Conservation (phyloP, 2,113 vertebrate species). For the Ramphastos sulfuratus region DNA sequence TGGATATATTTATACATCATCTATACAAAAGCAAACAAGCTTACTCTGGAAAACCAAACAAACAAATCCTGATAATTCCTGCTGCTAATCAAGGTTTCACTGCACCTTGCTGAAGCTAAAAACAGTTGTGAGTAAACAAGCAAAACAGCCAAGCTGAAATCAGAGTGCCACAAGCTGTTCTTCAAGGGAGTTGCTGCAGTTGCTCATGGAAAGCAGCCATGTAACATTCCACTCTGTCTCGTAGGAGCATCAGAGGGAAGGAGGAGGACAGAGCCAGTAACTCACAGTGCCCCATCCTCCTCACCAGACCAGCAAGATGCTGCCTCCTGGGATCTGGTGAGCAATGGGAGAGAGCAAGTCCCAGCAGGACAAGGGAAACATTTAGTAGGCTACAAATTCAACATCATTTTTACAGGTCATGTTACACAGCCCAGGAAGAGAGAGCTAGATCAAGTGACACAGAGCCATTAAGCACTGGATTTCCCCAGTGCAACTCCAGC, state of each 20-base stretch:
- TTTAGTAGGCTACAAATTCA: background rate
- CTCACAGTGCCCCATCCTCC: background rate
- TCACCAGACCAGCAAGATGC: background rate
- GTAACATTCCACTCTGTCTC: background rate
- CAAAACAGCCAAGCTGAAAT: background rate
- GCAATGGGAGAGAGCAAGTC: background rate
- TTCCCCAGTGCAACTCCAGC: slow-evolving; percentile 18
- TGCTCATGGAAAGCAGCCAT: background rate
- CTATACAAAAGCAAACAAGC: background rate
- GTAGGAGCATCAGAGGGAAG: background rate
- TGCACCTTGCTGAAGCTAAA: background rate
- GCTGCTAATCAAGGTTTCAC: background rate
- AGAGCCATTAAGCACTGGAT: slow-evolving; percentile 11
- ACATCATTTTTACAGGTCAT: background rate
- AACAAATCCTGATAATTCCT: slow-evolving; percentile 34
- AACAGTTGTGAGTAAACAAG: background rate
- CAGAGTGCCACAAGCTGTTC: background rate
- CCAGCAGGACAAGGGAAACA: background rate
- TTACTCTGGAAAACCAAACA: background rate
- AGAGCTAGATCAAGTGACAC: background rate
- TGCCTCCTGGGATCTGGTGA: background rate
- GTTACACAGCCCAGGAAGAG: background rate
- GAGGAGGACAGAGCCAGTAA: background rate
- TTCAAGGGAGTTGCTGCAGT: background rate
- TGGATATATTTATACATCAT: background rate